Conservation (phyloP, 2,797 vertebrate genomes). For the Syndactyla subalaris region DNA sequence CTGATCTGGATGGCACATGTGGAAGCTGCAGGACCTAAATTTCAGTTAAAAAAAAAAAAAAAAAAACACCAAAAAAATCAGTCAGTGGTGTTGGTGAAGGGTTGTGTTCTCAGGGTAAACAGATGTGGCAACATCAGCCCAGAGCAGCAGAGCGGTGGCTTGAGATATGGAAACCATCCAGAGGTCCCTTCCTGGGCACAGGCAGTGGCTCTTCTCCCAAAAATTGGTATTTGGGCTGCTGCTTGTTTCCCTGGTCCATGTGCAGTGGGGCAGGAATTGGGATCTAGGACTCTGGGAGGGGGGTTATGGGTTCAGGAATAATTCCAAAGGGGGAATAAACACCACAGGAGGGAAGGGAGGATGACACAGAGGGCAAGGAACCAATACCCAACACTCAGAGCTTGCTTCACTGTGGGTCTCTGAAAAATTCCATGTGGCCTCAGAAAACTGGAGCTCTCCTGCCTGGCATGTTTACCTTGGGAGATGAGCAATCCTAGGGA, state of each 20-base stretch:
- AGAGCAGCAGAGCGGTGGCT: neutral
- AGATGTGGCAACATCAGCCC: neutral
- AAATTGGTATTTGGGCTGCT: neutral
- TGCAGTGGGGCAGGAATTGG: neutral
- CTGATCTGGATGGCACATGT: neutral
- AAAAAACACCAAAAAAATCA: neutral
- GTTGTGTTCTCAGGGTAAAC: neutral
- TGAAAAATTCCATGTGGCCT: neutral
- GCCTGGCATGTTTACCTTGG: neutral
- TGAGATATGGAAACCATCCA: neutral
- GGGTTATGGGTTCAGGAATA: neutral
- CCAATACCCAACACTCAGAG: accelerated
- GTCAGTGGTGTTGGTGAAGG: neutral
- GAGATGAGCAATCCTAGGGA: neutral
- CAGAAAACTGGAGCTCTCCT: neutral
- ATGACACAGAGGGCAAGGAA: neutral
- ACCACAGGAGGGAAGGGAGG: neutral
- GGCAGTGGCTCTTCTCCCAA: neutral
- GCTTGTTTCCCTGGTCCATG: neutral
- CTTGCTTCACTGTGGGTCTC: neutral
- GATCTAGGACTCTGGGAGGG: neutral
- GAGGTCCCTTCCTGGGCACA: neutral
- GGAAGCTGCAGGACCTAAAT: neutral
- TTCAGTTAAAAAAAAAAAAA: neutral
- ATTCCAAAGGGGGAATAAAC: neutral